phyloP scores from a whole-genome alignment of 2,797 vertebrate species.

The Loris lydekkerianus region DNA sequence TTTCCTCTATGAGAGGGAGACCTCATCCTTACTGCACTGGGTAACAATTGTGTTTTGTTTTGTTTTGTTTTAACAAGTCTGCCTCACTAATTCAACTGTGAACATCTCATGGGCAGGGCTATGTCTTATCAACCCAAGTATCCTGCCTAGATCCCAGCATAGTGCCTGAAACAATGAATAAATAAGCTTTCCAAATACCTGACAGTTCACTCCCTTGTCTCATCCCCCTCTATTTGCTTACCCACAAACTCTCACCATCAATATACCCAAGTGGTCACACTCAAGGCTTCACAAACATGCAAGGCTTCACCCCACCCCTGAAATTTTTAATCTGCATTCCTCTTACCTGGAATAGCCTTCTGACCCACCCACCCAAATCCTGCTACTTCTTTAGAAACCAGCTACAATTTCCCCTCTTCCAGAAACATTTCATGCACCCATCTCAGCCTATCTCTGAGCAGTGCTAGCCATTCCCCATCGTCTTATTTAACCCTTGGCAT shows the following conservation, averaged over 20 bases:
- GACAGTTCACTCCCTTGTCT: conserved; percentile 28
- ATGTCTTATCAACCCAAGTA: not conserved
- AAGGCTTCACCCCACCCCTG: not conserved
- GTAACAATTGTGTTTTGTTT: conserved; percentile 18
- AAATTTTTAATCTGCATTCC: not conserved
- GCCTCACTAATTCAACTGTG: conserved; percentile 26
- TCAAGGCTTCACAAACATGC: conserved; percentile 32
- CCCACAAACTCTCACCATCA: conserved; percentile 27
- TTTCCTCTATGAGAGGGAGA: conserved; percentile 6
- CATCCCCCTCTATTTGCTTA: not conserved
- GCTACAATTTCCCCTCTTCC: not conserved
- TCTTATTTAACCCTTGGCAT: conserved; percentile 32
- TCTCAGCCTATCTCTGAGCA: not conserved
- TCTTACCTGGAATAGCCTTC: conserved; percentile 14
- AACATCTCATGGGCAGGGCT: not conserved
- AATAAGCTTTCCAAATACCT: not conserved
- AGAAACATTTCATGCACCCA: not conserved
- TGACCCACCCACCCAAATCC: not conserved
- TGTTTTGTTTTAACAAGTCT: not conserved
- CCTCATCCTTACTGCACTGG: not conserved
- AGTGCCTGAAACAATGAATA: conserved; percentile 50
- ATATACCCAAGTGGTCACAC: not conserved
- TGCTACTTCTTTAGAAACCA: conserved; percentile 61
- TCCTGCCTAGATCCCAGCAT: not conserved
- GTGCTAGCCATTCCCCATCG: not conserved